These are phyloP conservation scores for Epinotia bilunana DNA, from an alignment of 2,888 invertebrate species.

Conservation along the genomic window DNA sequence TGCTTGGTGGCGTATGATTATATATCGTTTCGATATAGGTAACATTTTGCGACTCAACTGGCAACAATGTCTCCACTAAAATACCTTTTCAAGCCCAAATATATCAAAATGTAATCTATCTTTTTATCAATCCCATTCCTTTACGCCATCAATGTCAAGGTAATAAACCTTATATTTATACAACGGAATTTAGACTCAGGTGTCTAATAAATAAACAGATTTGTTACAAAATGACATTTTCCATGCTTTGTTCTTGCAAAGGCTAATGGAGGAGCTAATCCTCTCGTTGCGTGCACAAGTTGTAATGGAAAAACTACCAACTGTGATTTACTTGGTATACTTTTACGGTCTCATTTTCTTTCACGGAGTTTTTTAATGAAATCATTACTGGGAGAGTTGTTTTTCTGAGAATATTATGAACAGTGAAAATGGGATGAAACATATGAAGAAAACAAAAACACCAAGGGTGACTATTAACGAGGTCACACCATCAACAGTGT, in stretches of 20 bases:
- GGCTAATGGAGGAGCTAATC: constrained; percentile 37
- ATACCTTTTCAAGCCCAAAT: constrained; percentile 8
- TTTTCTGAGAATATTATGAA: background rate
- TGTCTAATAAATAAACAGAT: constrained; percentile 28
- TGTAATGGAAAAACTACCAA: constrained; percentile 45
- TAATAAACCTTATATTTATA: constrained; percentile 3
- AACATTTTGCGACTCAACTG: too few species aligned
- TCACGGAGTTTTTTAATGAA: constrained; percentile 39
- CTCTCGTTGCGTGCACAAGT: constrained; percentile 31
- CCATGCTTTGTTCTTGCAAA: constrained; percentile 26
- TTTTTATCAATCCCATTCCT: constrained; percentile 9
- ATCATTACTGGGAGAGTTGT: constrained; percentile 24
- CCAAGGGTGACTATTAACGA: too few species aligned
- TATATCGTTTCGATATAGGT: too few species aligned
- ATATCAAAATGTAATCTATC: constrained; percentile 15
- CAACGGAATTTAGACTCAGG: constrained; percentile 9
- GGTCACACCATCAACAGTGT: too few species aligned
- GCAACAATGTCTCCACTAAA: background rate
- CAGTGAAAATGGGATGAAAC: background rate
- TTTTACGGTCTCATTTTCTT: constrained; percentile 34
- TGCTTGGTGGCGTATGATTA: too few species aligned
- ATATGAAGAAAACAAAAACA: too few species aligned
- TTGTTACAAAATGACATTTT: constrained; percentile 22
- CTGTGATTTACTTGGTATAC: constrained; percentile 43
- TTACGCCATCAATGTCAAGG: constrained; percentile 15